Conservation (phyloP, 2,113 vertebrate species). For the Mus spicilegus region DNA sequence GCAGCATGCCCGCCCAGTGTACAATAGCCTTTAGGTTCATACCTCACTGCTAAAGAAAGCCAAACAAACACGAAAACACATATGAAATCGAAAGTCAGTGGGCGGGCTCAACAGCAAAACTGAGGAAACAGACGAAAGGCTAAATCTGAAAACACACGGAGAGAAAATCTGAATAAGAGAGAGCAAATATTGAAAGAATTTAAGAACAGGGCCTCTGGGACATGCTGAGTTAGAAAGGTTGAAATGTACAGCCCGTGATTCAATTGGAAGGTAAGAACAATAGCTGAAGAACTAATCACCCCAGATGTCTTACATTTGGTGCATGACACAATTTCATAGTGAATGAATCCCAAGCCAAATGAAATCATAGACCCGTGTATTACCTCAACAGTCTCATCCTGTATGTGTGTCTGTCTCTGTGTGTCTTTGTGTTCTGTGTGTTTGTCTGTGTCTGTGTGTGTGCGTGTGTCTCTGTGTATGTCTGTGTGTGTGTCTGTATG, state of each 20-base stretch:
- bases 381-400: neutral
- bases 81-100: constrained; percentile 35
- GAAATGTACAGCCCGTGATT: neutral
- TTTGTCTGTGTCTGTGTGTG: neutral
- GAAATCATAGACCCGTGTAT: neutral
- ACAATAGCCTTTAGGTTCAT: neutral
- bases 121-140: neutral
- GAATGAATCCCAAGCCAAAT: neutral
- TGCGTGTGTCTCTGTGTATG: too few species aligned
- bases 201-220: neutral
- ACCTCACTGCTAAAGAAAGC: neutral
- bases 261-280: neutral
- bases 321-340: neutral
- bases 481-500: too few species aligned
- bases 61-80: neutral
- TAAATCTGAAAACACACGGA: neutral
- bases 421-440: neutral
- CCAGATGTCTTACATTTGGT: neutral
- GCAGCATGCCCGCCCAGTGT: too few species aligned
- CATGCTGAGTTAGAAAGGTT: neutral
- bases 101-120: neutral
- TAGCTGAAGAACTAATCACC: neutral
- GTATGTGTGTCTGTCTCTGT: neutral
- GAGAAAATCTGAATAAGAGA: neutral
- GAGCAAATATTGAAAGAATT: neutral